phyloP scores from a whole-genome alignment of 2,113 vertebrate genomes.

The Ciconia stormi region DNA sequence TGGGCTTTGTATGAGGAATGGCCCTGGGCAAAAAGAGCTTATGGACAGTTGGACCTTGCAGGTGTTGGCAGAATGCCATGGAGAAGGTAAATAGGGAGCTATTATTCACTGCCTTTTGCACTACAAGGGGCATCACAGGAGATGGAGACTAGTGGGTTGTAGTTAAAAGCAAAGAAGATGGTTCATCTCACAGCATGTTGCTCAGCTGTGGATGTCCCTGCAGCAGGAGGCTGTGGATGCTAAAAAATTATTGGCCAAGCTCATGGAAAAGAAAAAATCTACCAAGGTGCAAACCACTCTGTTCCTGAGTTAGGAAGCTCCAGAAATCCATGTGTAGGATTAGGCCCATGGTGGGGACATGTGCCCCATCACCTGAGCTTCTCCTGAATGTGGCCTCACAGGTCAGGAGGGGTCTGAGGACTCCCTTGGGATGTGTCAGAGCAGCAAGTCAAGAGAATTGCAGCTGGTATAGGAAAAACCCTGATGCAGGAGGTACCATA shows the following conservation, averaged over 20 bases:
- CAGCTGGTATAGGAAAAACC: neutral
- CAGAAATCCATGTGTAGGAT: neutral
- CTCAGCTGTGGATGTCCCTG: neutral
- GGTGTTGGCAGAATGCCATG: neutral
- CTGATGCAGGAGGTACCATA: rapidly evolving
- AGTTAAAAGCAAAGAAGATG: neutral
- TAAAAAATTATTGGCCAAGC: neutral
- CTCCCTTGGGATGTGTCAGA: neutral
- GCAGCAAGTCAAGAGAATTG: neutral
- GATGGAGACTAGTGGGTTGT: neutral
- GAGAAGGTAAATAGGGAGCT: neutral
- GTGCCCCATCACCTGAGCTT: neutral
- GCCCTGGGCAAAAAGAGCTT: neutral
- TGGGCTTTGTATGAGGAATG: neutral
- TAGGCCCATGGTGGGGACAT: neutral
- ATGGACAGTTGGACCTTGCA: neutral
- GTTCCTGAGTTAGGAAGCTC: neutral
- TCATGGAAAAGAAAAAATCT: neutral
- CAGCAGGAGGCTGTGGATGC: neutral
- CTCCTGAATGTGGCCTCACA: neutral
- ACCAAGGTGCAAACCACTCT: neutral
- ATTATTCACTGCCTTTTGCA: neutral
- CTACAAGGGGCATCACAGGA: neutral
- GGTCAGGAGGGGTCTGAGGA: neutral
- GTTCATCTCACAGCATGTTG: neutral